phyloP scores from a whole-genome alignment of 2,113 vertebrate genomes.

The Labeo rohita region DNA sequence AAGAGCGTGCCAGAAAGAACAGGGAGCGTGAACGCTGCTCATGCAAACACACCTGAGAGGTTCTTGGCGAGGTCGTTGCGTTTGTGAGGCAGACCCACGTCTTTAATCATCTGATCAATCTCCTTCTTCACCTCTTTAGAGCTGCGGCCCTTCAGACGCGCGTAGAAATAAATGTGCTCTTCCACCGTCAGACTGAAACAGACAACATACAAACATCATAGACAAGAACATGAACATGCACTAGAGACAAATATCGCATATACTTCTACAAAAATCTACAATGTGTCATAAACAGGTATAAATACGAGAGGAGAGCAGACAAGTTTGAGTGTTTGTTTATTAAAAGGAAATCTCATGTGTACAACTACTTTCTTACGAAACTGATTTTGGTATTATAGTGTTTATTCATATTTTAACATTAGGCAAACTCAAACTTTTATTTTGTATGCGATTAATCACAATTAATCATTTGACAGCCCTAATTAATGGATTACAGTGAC shows the following conservation, averaged over 20 bases:
- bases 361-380: too few relatives aligned
- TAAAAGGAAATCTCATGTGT: too few relatives aligned
- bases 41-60: slow-evolving; percentile 74
- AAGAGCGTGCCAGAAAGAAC: not conserved
- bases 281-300: not conserved
- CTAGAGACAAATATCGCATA: not conserved
- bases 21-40: not conserved
- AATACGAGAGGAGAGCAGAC: not conserved
- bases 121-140: slow-evolving; percentile 83
- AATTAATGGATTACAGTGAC: too few relatives aligned
- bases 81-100: slow-evolving; percentile 93
- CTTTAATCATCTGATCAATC: slow-evolving; percentile 90
- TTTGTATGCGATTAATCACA: too few relatives aligned
- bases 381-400: too few relatives aligned
- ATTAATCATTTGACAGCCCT: too few relatives aligned
- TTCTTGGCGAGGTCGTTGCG: slow-evolving; percentile 84
- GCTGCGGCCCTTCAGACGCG: slow-evolving; percentile 86
- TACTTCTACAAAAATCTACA: not conserved
- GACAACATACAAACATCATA: not conserved
- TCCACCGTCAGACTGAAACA: slow-evolving; percentile 90
- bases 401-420: too few relatives aligned
- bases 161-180: slow-evolving; percentile 98
- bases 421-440: too few relatives aligned
- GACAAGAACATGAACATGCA: not conserved
- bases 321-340: too few relatives aligned